These are phyloP conservation scores for Salticus scenicus DNA, from an alignment of 2,888 invertebrate genomes.

Conservation along the genomic window DNA sequence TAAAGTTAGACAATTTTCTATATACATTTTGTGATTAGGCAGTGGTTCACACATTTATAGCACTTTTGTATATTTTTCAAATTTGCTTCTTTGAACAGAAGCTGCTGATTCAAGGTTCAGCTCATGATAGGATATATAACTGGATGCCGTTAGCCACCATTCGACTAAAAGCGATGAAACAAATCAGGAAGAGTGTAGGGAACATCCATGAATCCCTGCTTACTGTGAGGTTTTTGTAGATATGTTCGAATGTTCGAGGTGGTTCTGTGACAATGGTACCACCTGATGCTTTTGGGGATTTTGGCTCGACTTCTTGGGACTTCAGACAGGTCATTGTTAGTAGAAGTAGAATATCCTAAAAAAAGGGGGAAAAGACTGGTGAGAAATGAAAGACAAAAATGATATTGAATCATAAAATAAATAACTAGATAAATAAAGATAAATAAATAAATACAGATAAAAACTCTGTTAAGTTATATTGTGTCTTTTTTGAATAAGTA, in stretches of 20 bases:
- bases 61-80: too few species aligned
- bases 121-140: slow-evolving; percentile 21
- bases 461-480: too few species aligned
- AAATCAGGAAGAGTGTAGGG: neutral
- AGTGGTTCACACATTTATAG: too few species aligned
- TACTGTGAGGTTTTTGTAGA: slow-evolving; percentile 17
- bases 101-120: too few species aligned
- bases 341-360: neutral
- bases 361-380: neutral
- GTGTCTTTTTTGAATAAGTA: too few species aligned
- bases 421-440: too few species aligned
- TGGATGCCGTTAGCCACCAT: slow-evolving; percentile 37
- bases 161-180: neutral
- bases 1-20: too few species aligned
- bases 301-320: neutral
- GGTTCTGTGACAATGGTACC: slow-evolving; percentile 10
- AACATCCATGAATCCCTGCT: slow-evolving; percentile 34
- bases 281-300: neutral
- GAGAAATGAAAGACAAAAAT: neutral
- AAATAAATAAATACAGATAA: too few species aligned
- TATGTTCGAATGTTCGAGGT: slow-evolving; percentile 13
- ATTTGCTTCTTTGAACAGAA: too few species aligned
- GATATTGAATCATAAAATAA: neutral
- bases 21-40: too few species aligned
- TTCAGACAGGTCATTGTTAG: slow-evolving; percentile 45